phyloP scores from a whole-genome alignment of 1,140 invertebrate genomes.

The Camponotus floridanus region DNA sequence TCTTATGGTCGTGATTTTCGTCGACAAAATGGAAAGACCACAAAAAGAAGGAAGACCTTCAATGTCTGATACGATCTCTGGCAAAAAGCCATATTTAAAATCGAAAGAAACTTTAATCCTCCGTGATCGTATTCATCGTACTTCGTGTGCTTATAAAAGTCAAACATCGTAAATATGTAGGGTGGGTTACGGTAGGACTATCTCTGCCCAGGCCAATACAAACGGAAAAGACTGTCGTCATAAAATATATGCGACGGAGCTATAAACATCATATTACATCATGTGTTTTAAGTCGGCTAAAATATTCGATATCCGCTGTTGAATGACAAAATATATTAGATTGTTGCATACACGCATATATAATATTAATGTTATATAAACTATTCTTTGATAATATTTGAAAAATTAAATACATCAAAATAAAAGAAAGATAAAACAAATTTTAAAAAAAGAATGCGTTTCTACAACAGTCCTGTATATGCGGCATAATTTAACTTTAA shows the following conservation, averaged over 20 bases:
- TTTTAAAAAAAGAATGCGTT: background rate
- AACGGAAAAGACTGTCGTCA: conserved; percentile 33
- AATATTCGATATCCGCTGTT: conserved; percentile 9
- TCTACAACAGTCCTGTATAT: background rate
- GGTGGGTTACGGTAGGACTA: background rate
- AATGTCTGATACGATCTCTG: conserved; percentile 45
- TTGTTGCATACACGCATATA: background rate
- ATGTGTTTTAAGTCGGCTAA: background rate
- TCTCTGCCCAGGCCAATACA: background rate
- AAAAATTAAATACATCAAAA: background rate
- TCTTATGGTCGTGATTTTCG: background rate
- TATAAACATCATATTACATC: conserved; percentile 56
- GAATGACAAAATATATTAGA: background rate
- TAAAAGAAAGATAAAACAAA: background rate
- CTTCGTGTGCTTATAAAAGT: conserved; percentile 38
- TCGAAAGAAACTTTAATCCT: conserved; percentile 49
- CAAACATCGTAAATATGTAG: conserved; percentile 61
- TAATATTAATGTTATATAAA: background rate
- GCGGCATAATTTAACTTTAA: background rate
- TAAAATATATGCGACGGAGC: conserved; percentile 19
- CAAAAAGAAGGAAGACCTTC: background rate
- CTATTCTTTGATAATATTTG: background rate
- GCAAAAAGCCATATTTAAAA: conserved; percentile 70
- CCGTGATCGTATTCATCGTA: conserved; percentile 24
- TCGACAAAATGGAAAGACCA: background rate